Base-by-base conservation (phyloP, 2,113 vertebrate species). In the Gopherus flavomarginatus region DNA sequence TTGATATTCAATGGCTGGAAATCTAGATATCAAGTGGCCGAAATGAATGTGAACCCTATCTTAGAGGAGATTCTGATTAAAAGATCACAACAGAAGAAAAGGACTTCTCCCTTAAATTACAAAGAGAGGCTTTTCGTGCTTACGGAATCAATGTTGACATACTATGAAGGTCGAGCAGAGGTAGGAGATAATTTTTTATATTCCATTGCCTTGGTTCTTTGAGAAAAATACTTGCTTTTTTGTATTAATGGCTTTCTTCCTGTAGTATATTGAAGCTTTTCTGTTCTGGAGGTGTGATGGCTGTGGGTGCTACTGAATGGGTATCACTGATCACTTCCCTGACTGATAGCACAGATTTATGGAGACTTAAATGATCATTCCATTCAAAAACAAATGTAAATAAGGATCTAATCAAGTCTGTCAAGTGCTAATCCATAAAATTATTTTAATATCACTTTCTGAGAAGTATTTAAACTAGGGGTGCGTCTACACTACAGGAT, bases 81-180 rank as follows among this genome's bases (percentile, higher is more conserved):
- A 98, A 99, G 99, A 24, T 99, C 99, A 3, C 99, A 99, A 95
- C 99, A 99, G 98, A 99, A 99, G 98, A 99, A 99, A 97, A 98
- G 99, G 93, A 99, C 99, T 14, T 99, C 99, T 6, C 99, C 99
- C 0, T 98, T 99, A 90, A 99, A 99, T 98, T 99, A 99, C 97
- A 99, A 99, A 96, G 99, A 99, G 94, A 98, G 99, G 53, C 98
- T 99, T 95, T 99, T 99, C 83, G 98, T 99, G 10, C 98, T 99
- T 57, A 99, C 99, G 8, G 98, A 98, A 94, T 99, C 97, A 69
- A 93, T 96, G 95, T 97, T 99, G 83, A 98, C 99, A 0, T 99
- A 99, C 97, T 99, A 99, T 1, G 99, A 99, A 83, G 99, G 99
- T 78, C 98, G 97, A 89, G 96, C 98, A 0, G 99, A 99, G 99